Evolutionary conservation across 2,797 vertebrate species (phyloP).

Genomic region (Smutsia temminckii): DNA sequence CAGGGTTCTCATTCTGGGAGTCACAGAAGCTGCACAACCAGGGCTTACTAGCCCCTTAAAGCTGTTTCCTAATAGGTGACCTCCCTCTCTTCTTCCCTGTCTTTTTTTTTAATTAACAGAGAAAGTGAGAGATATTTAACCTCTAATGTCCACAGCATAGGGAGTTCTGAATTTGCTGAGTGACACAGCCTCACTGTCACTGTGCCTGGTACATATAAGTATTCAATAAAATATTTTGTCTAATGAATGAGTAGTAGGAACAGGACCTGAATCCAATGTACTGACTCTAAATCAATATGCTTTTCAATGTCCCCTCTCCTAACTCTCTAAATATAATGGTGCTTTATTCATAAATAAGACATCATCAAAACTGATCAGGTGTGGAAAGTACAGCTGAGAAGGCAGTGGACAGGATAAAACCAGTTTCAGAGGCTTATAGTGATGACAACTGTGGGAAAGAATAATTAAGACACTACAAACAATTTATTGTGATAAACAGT

Average conservation of each 20-base stretch:
- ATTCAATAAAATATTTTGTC: conserved; percentile 32
- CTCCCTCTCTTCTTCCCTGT: neutral
- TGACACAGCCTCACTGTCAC: conserved; percentile 63
- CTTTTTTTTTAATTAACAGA: conserved; percentile 66
- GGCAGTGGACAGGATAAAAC: conserved; percentile 2
- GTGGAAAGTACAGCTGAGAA: neutral
- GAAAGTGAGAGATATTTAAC: conserved; percentile 69
- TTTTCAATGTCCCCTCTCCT: conserved; percentile 10
- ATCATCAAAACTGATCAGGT: neutral
- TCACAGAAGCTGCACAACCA: conserved; percentile 1
- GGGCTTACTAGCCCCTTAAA: neutral
- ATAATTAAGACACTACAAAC: neutral
- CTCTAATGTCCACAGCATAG: conserved; percentile 50
- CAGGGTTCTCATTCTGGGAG: neutral
- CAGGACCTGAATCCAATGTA: conserved; percentile 7
- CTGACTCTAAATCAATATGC: neutral
- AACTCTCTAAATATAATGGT: conserved; percentile 6
- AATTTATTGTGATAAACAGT: neutral
- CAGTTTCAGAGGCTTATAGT: neutral
- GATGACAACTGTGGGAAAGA: neutral
- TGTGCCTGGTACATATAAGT: neutral
- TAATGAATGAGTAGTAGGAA: neutral
- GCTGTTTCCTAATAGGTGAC: conserved; percentile 26
- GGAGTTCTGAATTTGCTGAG: conserved; percentile 53
- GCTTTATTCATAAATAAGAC: conserved; percentile 29